A percentile compares a stretch with the other conserved stretches of the same genome.
Evolutionary conservation across 2,113 vertebrate genomes (phyloP).

Genomic region (Macaca nemestrina): DNA sequence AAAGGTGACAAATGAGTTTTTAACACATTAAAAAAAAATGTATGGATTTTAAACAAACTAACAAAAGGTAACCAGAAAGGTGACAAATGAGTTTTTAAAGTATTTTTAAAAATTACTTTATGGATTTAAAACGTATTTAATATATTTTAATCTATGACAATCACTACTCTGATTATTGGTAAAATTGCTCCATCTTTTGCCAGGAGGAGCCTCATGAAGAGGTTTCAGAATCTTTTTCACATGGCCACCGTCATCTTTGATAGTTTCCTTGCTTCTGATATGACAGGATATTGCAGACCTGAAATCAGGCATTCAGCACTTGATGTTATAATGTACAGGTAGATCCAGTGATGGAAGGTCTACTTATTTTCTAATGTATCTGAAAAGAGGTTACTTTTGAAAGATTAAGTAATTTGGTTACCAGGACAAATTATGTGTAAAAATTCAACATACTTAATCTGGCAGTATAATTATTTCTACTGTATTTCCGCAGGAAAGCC

Average conservation of each 20-base stretch:
- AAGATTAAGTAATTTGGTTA: conserved; percentile 33
- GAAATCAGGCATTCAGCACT: background rate
- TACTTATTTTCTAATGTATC: conserved; percentile 22
- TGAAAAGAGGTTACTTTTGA: conserved; percentile 16
- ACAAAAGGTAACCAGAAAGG: no score
- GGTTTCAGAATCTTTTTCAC: background rate
- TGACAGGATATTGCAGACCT: background rate
- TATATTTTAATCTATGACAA: conserved; percentile 1
- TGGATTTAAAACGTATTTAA: background rate
- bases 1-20: background rate
- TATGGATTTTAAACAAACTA: no score
- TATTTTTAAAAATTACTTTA: background rate
- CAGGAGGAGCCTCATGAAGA: background rate
- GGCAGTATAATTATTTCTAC: background rate
- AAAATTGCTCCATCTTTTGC: background rate
- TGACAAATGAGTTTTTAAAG: background rate
- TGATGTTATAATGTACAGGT: background rate
- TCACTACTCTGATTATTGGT: background rate
- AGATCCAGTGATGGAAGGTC: background rate
- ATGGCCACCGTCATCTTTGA: background rate
- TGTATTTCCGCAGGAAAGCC: background rate
- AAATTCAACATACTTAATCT: background rate
- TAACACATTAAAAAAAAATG: background rate
- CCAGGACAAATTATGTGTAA: background rate
- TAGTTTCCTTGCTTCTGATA: background rate